Conservation (phyloP, 1,140 invertebrate genomes). For the Bacillus rossius region DNA sequence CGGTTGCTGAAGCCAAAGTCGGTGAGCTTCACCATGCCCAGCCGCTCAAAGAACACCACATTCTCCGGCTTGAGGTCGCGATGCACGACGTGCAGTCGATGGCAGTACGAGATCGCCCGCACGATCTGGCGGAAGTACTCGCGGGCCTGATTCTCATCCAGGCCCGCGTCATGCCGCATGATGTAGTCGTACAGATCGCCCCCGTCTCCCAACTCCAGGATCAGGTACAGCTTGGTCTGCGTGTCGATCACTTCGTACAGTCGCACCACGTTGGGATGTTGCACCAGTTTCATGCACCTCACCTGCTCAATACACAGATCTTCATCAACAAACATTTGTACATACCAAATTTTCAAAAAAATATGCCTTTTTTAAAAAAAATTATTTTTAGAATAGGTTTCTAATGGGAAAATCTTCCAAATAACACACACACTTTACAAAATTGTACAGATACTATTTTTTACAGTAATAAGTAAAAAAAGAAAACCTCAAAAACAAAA, state of each 20-base stretch:
- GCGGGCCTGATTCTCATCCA: slow-evolving; percentile 66
- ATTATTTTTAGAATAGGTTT: too few relatives aligned
- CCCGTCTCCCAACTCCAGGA: slow-evolving; percentile 96
- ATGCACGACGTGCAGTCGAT: slow-evolving; percentile 89
- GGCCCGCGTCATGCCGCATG: slow-evolving; percentile 86
- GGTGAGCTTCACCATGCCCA: slow-evolving; percentile 96
- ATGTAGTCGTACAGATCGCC: slow-evolving; percentile 99
- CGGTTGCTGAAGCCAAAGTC: slow-evolving; percentile 99
- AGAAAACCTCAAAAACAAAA: too few relatives aligned
- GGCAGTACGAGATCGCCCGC: slow-evolving; percentile 96
- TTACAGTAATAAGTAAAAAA: too few relatives aligned
- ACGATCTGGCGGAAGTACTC: slow-evolving; percentile 96
- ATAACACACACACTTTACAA: too few relatives aligned
- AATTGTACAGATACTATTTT: too few relatives aligned
- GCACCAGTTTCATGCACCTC: slow-evolving; percentile 97
- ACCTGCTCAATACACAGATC: slow-evolving; percentile 55
- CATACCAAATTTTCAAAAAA: too few relatives aligned
- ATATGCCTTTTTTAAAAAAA: too few relatives aligned
- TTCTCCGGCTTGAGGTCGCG: slow-evolving; percentile 98
- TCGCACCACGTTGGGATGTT: slow-evolving; percentile 97
- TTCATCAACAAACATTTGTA: too few relatives aligned
- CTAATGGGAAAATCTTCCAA: too few relatives aligned
- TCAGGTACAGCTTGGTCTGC: slow-evolving; percentile 90
- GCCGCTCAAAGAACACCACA: slow-evolving; percentile 97
- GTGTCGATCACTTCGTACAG: slow-evolving; percentile 99